Conservation (phyloP, 2,888 invertebrate genomes). For the Proisotoma minuta region DNA sequence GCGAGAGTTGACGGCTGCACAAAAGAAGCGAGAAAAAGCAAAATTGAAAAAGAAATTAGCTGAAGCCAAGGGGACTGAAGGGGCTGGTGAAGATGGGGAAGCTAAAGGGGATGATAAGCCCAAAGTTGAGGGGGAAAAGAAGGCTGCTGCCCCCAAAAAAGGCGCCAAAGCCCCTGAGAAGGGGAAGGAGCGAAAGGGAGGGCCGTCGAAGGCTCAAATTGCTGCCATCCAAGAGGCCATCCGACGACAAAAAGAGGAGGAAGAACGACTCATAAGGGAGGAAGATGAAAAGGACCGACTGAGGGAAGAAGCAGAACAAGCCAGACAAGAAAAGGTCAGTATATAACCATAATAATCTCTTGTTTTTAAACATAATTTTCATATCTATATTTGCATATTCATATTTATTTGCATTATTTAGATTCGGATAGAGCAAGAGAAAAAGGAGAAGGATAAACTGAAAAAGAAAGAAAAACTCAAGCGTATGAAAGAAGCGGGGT, state of each 20-base stretch:
- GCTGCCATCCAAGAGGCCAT: constrained; percentile 88
- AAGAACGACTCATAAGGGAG: constrained; percentile 67
- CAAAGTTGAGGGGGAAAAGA: constrained; percentile 45
- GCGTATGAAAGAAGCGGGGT: constrained; percentile 83
- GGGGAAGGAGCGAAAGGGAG: constrained; percentile 54
- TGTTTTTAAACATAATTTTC: neutral
- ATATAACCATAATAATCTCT: neutral
- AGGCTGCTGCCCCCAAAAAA: constrained; percentile 30
- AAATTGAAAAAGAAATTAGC: constrained; percentile 72
- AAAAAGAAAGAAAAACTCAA: constrained; percentile 90
- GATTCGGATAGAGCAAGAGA: constrained; percentile 74
- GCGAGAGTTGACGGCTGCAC: constrained; percentile 73
- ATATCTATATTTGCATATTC: neutral
- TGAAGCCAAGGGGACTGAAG: constrained; percentile 56
- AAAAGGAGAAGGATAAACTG: constrained; percentile 80
- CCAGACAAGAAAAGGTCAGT: constrained; percentile 65
- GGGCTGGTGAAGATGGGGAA: constrained; percentile 50
- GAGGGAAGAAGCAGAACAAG: constrained; percentile 55
- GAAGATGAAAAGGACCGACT: constrained; percentile 74
- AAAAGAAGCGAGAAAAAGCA: constrained; percentile 85
- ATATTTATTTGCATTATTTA: constrained; percentile 49
- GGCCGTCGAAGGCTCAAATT: constrained; percentile 78
- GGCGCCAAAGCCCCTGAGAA: constrained; percentile 49
- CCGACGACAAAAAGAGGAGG: constrained; percentile 82
- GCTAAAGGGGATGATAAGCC: constrained; percentile 34